phyloP scores from a whole-genome alignment of 2,113 vertebrate species.

The Brachyhypopomus gauderio region DNA sequence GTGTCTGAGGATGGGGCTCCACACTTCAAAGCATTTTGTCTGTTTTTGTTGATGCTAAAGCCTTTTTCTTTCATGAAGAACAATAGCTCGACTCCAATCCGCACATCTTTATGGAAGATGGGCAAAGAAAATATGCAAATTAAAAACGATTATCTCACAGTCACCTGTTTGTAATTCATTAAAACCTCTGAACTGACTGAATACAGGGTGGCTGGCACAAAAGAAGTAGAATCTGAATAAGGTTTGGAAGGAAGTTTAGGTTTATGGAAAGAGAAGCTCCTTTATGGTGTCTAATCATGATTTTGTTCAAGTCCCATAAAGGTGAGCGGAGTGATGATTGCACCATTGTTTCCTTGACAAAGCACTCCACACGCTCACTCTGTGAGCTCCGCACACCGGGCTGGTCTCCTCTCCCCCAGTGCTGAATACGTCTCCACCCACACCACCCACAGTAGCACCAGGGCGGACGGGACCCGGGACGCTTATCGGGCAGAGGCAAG shows the following conservation, averaged over 20 bases:
- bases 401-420: constrained; percentile 17
- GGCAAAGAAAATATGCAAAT: constrained; percentile 44
- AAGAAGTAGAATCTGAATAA: constrained; percentile 15
- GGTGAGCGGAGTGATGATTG: constrained; percentile 40
- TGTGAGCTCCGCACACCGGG: constrained; percentile 31
- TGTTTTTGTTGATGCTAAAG: constrained; percentile 3
- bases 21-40: not conserved
- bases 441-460: too few relatives aligned
- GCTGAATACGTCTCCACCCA: not conserved
- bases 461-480: too few relatives aligned
- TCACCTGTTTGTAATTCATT: constrained; percentile 32
- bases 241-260: not conserved
- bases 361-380: not conserved
- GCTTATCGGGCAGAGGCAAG: constrained; percentile 19
- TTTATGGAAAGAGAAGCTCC: not conserved
- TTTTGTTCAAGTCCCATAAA: constrained; percentile 26
- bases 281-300: constrained; percentile 23
- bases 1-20: too few relatives aligned
- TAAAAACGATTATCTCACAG: constrained; percentile 38
- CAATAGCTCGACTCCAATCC: constrained; percentile 33
- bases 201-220: not conserved
- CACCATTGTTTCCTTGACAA: constrained; percentile 38
- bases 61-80: not conserved
- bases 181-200: not conserved
- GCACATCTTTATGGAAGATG: constrained; percentile 7